Conservation (phyloP, 2,113 vertebrate genomes). For the Pluvialis apricaria region DNA sequence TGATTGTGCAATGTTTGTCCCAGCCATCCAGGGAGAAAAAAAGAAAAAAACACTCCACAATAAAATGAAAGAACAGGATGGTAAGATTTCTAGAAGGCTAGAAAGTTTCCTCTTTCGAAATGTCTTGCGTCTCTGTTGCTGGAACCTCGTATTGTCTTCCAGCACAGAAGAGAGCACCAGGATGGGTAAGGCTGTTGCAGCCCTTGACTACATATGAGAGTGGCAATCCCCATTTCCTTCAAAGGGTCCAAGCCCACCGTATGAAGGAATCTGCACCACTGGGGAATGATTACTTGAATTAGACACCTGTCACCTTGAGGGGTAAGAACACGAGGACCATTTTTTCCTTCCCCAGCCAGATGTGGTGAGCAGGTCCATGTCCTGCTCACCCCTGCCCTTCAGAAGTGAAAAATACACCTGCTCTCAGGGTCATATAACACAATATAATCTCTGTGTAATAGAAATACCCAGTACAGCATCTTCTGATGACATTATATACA, state of each 20-base stretch:
- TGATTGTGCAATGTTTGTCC: not conserved
- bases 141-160: not conserved
- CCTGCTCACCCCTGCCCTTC: accelerated
- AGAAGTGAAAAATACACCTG: not conserved
- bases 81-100: not conserved
- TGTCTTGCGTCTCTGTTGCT: not conserved
- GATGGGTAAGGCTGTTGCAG: not conserved
- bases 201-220: not conserved
- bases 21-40: not conserved
- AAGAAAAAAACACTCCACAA: accelerated
- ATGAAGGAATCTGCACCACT: not conserved
- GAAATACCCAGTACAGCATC: not conserved
- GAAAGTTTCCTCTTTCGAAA: not conserved
- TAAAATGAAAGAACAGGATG: not conserved
- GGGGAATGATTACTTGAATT: not conserved
- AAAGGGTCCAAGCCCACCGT: not conserved
- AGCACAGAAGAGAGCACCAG: accelerated
- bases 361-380: not conserved
- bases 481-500: not conserved
- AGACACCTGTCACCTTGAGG: not conserved
- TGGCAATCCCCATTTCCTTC: not conserved
- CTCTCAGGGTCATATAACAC: not conserved
- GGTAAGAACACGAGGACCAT: not conserved
- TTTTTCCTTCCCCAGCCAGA: not conserved
- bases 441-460: not conserved